Evolutionary conservation across 2,113 vertebrate species (phyloP), one percentile per base, ranked within the genome.

Genomic region (Anguilla japonica): DNA sequence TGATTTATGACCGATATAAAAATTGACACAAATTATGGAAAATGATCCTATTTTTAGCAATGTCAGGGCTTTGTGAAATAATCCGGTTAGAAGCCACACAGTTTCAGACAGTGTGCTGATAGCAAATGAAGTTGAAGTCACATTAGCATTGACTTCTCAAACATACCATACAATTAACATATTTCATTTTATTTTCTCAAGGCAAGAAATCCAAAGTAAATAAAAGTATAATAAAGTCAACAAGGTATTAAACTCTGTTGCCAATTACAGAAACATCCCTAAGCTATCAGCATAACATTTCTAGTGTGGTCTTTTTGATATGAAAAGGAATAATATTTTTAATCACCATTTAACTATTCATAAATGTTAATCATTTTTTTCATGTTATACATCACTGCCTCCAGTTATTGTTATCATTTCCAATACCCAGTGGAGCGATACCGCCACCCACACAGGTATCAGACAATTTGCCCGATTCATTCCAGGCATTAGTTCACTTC

Each of bases 161-260:
- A 67, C 60, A 67, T 67, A 79, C 13, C 75, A 18, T 79, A 29
- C 79, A 46, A 83, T 56, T 46, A 75, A 39, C 26, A 43, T 63
- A 63, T 82, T 39, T 41, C 14, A 40, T 16, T 20, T 71, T 82
- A 82, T 71, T 86, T 60, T 63, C 60, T 50, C 41, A 56, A 53
- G 20, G 41, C 80, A 39, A 41, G 39, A 41, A 67, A 53, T 22
- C 20, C 22, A 86, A 34, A 50, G 39, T 83, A 78, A 82, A 71
- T 40, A 87, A 46, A 53, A 50, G 80, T 57, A 50, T 41, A 80
- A 82, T 79, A 83, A 87, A 86, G 78, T 82, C 82, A 83, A 79
- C 43, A 79, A 79, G 41, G 34, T 43, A 79, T 87, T 83, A 83
- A 83, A 87, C 5, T 83, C 43, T 78, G 41, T 83, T 50, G 41